These are phyloP conservation scores for Maccullochella peelii DNA, from an alignment of 2,113 vertebrate genomes.

Conservation along the genomic window DNA sequence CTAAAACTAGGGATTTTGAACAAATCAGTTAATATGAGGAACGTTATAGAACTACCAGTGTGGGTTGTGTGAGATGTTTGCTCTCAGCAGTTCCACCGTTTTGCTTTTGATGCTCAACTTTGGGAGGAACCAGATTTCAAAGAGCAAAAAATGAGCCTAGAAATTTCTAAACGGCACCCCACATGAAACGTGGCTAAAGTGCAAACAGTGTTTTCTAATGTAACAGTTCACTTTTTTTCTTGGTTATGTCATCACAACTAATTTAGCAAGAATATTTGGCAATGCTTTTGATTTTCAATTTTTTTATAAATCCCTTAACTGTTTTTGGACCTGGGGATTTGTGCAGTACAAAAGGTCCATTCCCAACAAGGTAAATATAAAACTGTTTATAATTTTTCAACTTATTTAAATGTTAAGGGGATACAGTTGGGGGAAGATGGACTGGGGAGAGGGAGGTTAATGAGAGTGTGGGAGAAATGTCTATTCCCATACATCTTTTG, in stretches of 20 bases:
- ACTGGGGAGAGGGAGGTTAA: neutral
- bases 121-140: slow-evolving; percentile 43
- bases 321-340: neutral
- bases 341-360: neutral
- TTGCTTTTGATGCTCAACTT: slow-evolving; percentile 41
- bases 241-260: neutral
- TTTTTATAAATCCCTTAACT: neutral
- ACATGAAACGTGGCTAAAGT: slow-evolving; percentile 16
- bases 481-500: neutral
- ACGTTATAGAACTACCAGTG: slow-evolving; percentile 7
- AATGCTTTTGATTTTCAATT: neutral
- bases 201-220: slow-evolving; percentile 11
- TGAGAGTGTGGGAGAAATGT: neutral
- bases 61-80: slow-evolving; percentile 23
- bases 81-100: slow-evolving; percentile 11
- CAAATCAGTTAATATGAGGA: slow-evolving; percentile 7
- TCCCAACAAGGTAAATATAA: neutral
- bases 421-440: neutral
- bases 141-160: slow-evolving; percentile 7
- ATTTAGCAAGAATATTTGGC: slow-evolving; percentile 8
- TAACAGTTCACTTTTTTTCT: neutral
- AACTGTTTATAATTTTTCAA: neutral
- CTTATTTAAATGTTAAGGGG: neutral
- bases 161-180: slow-evolving; percentile 1
- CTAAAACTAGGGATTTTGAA: slow-evolving; percentile 18